Evolutionary conservation across 2,797 vertebrate genomes (phyloP).

Genomic region (Scleropages formosus): DNA sequence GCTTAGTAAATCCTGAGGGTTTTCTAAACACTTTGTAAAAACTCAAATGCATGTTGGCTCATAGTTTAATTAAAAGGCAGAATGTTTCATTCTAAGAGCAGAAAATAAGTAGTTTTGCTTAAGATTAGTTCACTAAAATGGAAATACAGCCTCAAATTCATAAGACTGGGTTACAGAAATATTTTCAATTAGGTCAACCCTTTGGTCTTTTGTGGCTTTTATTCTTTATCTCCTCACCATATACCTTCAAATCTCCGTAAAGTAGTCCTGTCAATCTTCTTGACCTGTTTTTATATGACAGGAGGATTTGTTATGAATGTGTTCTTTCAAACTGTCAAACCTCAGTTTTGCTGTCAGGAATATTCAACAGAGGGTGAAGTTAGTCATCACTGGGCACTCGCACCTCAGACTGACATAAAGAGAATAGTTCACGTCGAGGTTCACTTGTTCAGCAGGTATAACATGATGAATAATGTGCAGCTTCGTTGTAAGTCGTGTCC

Average conservation of each 20-base stretch:
- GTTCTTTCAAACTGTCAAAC: slow-evolving; percentile 46
- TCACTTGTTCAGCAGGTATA: slow-evolving; percentile 51
- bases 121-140: background rate
- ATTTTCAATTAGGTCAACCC: slow-evolving; percentile 51
- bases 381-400: slow-evolving; percentile 50
- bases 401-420: slow-evolving; percentile 53
- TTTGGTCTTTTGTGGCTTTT: slow-evolving; percentile 45
- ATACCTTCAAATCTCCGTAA: slow-evolving; percentile 44
- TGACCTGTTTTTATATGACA: slow-evolving; percentile 48
- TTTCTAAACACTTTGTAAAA: too few species aligned
- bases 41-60: too few species aligned
- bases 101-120: too few species aligned
- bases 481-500: background rate
- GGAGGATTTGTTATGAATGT: slow-evolving; percentile 53
- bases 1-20: too few species aligned
- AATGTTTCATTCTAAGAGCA: too few species aligned
- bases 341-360: slow-evolving; percentile 48
- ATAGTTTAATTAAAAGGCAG: too few species aligned
- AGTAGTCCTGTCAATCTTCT: slow-evolving; percentile 53
- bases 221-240: slow-evolving; percentile 52
- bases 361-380: slow-evolving; percentile 49
- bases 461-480: slow-evolving; percentile 55
- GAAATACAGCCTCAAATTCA: background rate
- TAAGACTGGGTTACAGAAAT: slow-evolving; percentile 48
- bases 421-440: slow-evolving; percentile 46